phyloP scores from a whole-genome alignment of 92 coral and sea anemone genomes.

The Epizoanthus rinbou region DNA sequence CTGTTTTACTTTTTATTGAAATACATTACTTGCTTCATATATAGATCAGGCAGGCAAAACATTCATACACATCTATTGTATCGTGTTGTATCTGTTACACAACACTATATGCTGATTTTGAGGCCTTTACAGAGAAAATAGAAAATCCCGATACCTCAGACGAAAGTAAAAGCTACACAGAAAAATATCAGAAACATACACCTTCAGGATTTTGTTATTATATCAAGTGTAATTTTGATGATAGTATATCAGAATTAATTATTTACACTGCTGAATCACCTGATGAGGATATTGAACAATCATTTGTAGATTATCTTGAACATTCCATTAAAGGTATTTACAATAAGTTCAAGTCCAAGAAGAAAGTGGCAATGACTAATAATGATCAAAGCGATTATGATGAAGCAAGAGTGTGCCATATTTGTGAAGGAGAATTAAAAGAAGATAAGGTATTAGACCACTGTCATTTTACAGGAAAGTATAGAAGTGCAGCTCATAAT shows the following conservation, averaged over 20 bases:
- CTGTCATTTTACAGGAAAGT: too few relatives aligned
- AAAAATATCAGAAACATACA: constrained; percentile 22
- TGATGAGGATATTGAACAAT: constrained; percentile 13
- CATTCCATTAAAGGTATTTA: too few relatives aligned
- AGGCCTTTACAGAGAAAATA: neutral
- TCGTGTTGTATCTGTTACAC: too few relatives aligned
- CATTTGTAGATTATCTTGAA: neutral
- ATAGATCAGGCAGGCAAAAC: too few relatives aligned
- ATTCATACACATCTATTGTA: too few relatives aligned
- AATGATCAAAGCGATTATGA: constrained; percentile 10
- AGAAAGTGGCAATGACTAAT: neutral
- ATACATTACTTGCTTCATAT: too few relatives aligned
- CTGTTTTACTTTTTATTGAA: too few relatives aligned
- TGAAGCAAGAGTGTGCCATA: neutral
- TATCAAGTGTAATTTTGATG: neutral
- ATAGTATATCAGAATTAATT: neutral
- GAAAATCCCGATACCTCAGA: neutral
- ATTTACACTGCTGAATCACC: neutral
- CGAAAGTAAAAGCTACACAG: neutral
- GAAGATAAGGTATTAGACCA: neutral
- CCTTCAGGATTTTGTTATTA: constrained; percentile 3
- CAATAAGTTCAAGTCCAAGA: too few relatives aligned
- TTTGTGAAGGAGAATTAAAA: too few relatives aligned
- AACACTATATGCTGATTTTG: constrained; percentile 29
- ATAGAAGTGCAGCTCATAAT: too few relatives aligned